Base-by-base conservation (phyloP, 2,888 invertebrate species). In the Plagiodera versicolora region DNA sequence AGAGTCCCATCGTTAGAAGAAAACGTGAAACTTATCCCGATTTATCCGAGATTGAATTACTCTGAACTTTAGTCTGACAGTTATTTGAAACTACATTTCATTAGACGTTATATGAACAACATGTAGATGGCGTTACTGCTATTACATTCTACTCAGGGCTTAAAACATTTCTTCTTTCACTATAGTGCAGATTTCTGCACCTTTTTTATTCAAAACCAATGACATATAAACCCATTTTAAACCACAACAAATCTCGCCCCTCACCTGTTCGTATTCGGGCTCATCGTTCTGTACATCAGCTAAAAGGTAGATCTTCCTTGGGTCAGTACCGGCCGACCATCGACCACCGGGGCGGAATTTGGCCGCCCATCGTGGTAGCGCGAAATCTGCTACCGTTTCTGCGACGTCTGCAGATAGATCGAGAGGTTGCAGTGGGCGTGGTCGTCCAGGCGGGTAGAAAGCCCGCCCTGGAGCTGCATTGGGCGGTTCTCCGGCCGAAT, bases 351-450 rank as follows among this genome's bases (percentile, higher is more conserved):
- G 77, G 59, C 76, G 68, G 77, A 83, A 85, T 72, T 85, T 85
- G n/a, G 83, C 82, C 24, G 83, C 80, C 75, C 84, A 75, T 63
- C 83, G 80, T 19, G 84, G 83, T 63, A 83, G 74, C 28, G 82
- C 81, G 74, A 84, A 86, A 66, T 80, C 70, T 61, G 79, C 67
- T 28, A 45, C 53, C 11, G 39, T 51, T 24, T 78, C 77, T 67
- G 81, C 81, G 70, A 77, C 77, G 61, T 81, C 80, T 32, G 77
- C 72, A 28, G 72, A 72, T 49, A 78, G 68, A 64, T 77, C 74
- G 39, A 77, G 64, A 3, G 78, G 75, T 58, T 77, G 76, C 64
- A 77, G 68, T 64, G 70, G 72, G 49, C 73, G 61, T 35, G 63
- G 64, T 59, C 69, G 64, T 56, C 63, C 69, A 54, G 56, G 56